phyloP scores from a whole-genome alignment of 1,140 invertebrate genomes.

The Polyergus mexicanus region DNA sequence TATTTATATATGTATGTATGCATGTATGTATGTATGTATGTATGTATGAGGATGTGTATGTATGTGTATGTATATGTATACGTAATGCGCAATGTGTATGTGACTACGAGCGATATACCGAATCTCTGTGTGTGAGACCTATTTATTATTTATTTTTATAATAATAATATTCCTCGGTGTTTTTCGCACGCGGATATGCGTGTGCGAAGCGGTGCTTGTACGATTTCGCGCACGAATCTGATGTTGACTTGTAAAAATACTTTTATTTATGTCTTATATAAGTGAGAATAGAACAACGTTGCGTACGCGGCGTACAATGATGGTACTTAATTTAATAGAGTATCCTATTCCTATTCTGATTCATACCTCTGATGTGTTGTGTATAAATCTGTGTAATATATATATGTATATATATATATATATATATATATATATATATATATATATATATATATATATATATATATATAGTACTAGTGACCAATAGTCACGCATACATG shows the following conservation, averaged over 20 bases:
- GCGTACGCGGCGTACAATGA: constrained; percentile 65
- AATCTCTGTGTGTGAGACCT: constrained; percentile 77
- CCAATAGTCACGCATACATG: neutral
- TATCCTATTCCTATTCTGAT: constrained; percentile 79
- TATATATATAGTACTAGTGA: constrained; percentile 73
- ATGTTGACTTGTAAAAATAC: constrained; percentile 84
- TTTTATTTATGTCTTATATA: constrained; percentile 85
- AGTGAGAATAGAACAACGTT: constrained; percentile 75
- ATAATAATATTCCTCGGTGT: constrained; percentile 74
- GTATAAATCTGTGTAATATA: constrained; percentile 85
- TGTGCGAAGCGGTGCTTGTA: constrained; percentile 83
- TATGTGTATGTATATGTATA: neutral
- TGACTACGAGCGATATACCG: constrained; percentile 73
- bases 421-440: constrained; percentile 75
- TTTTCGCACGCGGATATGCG: constrained; percentile 68
- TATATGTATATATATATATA: constrained; percentile 76
- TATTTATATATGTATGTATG: no score
- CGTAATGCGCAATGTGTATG: constrained; percentile 76
- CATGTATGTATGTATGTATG: no score
- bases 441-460: constrained; percentile 75
- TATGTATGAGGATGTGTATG: no score
- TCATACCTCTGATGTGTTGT: constrained; percentile 79
- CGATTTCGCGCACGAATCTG: constrained; percentile 74
- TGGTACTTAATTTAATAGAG: constrained; percentile 84
- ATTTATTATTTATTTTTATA: constrained; percentile 86